Base-by-base conservation (phyloP, 2,113 vertebrate species). In the Ictalurus furcatus region DNA sequence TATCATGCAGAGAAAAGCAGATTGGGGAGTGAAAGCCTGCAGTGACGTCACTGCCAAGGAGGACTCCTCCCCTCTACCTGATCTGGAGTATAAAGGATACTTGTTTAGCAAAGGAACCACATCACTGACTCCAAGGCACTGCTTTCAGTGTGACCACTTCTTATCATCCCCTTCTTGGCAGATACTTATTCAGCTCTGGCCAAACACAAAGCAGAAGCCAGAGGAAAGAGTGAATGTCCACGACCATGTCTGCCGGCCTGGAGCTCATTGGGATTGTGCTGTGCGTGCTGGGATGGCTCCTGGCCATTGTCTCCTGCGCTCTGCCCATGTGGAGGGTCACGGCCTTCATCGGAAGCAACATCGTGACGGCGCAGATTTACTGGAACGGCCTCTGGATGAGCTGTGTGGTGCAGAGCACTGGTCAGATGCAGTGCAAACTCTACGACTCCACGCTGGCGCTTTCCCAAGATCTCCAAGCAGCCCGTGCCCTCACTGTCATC, bases 371-470 rank as follows among this genome's bases (percentile, higher is more conserved):
- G 25, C 95, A 95, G 94, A 94, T 96, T 88, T 95, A 95, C 92
- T 96, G 95, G 95, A 95, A 96, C 54, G 95, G 95, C 23, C 91
- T 96, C 89, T 96, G 95, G 95, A 96, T 96, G 95, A 94, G 90
- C 63, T 96, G 95, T 54, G 95, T 96, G 92, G 95, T 96, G 59
- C 95, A 96, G 92, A 96, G 95, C 93, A 96, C 95, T 0, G 95
- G 95, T 0, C 95, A 96, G 89, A 96, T 96, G 95, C 95, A 96
- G 92, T 96, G 95, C 25, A 96, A 96, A 90, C 95, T 96, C 67
- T 95, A 96, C 65, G 95, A 96, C 93, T 96, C 95, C 90, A 95
- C 96, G 94, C 92, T 96, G 5, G 93, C 95, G 0, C 94, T 96
- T 23, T 94, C 94, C 28, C 94, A 94, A 40, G 95, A 96, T 85